phyloP scores from a whole-genome alignment of 2,797 vertebrate genomes.

The Bradypodion ventrale region DNA sequence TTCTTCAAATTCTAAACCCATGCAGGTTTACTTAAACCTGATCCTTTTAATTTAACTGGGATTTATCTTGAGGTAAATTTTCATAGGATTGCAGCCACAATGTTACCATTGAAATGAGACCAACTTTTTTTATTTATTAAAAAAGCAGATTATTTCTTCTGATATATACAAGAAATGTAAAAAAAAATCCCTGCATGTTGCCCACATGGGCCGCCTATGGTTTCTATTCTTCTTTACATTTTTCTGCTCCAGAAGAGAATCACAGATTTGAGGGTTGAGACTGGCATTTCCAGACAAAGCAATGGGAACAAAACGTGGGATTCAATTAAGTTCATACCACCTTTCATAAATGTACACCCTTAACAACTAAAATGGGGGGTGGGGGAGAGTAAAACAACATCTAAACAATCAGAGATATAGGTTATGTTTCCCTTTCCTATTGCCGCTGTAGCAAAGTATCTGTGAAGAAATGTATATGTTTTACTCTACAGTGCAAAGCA shows the following conservation, averaged over 20 bases:
- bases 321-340: background rate
- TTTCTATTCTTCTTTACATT: background rate
- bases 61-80: background rate
- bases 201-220: background rate
- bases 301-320: background rate
- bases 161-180: background rate
- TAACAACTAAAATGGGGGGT: background rate
- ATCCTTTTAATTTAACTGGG: background rate
- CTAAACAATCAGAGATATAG: background rate
- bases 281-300: background rate
- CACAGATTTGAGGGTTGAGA: background rate
- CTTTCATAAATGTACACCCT: background rate
- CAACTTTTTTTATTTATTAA: background rate
- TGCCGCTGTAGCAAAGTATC: background rate
- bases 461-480: background rate
- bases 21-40: background rate
- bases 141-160: background rate
- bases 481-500: background rate
- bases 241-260: background rate
- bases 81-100: background rate
- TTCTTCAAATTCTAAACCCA: background rate
- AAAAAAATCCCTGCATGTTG: background rate
- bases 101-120: background rate
- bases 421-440: background rate
- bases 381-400: background rate